These are phyloP conservation scores for Rhyacophila evoluta DNA, from an alignment of 2,888 invertebrate genomes.

Conservation along the genomic window DNA sequence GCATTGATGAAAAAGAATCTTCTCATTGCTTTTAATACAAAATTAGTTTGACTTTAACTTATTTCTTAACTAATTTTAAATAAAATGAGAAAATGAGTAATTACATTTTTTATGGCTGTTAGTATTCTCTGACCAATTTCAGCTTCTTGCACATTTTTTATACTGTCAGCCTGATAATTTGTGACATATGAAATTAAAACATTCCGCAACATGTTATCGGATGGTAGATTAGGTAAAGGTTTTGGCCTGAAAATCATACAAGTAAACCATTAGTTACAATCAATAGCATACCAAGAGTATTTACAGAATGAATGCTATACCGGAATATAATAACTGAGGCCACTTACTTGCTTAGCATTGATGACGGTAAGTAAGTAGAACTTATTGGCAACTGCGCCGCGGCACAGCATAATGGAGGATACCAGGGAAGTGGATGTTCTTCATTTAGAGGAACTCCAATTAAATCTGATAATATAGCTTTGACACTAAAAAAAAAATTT, in stretches of 20 bases:
- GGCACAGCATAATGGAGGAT: conserved; percentile 77
- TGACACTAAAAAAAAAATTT: conserved; percentile 63
- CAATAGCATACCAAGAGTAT: too few species aligned
- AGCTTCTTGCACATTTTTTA: conserved; percentile 70
- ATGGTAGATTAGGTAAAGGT: conserved; percentile 57
- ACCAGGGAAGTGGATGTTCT: conserved; percentile 82
- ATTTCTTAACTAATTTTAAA: too few species aligned
- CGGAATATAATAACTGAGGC: too few species aligned
- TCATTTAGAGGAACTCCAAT: conserved; percentile 72
- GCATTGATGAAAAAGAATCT: too few species aligned
- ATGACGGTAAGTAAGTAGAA: conserved; percentile 60
- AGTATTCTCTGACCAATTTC: conserved; percentile 85
- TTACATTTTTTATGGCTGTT: conserved; percentile 76
- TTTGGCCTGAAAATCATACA: conserved; percentile 60
- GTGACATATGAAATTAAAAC: conserved; percentile 62
- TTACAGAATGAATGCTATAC: too few species aligned
- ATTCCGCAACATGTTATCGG: conserved; percentile 59
- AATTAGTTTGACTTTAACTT: too few species aligned
- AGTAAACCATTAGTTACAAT: too few species aligned
- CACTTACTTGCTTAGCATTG: conserved; percentile 61
- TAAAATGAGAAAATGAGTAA: conserved; percentile 26
- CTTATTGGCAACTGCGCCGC: conserved; percentile 56
- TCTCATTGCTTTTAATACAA: too few species aligned
- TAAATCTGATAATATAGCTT: conserved; percentile 70
- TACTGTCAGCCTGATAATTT: conserved; percentile 60